Evolutionary conservation across 1,140 invertebrate genomes (phyloP), one percentile per base, ranked within the genome.

Genomic region (Brachionus asplanchnoidis): DNA sequence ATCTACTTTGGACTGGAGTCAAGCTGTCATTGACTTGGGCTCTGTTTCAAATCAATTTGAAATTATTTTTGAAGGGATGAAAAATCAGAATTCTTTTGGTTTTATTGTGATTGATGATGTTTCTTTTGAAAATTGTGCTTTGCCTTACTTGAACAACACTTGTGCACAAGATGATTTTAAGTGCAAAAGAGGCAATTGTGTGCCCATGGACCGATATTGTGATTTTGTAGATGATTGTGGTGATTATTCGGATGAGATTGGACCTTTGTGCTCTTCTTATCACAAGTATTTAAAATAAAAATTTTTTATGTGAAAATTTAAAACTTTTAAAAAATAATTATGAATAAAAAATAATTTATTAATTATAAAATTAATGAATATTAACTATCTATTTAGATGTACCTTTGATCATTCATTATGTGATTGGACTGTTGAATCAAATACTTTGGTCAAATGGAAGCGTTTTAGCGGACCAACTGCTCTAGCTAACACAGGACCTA

Each of bases 41-140:
- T 60, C 86, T 26, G 87, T 87, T 14, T 85, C 68, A 6, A n/a
- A 66, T 68, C 83, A 85, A 7, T 89, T 89, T 85, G 86, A 93
- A 92, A 92, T 95, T 60, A 89, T 94, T 42, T 92, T 95, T 60
- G 93, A 94, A 89, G 93, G 93, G 11, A 89, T 93, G 1, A 90
- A 93, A 80, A 93, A 93, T 1, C 86, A 85, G 1, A 92, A 91
- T 85, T 93, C 92, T 86, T 91, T 92, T 1, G 94, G 94, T 78
- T 94, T 36, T 56, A 23, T 84, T 17, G 68, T 60, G 14, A 84
- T 84, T 70, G 82, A 84, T 56, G 82, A 84, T 68, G 60, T 84
- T 11, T 26, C 36, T 28, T 84, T 84, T 84, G 60, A 68, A 40
- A 50, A 73, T 56, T 84, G 82, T 56, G 86, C 84, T 12, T 85